Conservation (phyloP, 2,113 vertebrate species). For the Platichthys stellatus region DNA sequence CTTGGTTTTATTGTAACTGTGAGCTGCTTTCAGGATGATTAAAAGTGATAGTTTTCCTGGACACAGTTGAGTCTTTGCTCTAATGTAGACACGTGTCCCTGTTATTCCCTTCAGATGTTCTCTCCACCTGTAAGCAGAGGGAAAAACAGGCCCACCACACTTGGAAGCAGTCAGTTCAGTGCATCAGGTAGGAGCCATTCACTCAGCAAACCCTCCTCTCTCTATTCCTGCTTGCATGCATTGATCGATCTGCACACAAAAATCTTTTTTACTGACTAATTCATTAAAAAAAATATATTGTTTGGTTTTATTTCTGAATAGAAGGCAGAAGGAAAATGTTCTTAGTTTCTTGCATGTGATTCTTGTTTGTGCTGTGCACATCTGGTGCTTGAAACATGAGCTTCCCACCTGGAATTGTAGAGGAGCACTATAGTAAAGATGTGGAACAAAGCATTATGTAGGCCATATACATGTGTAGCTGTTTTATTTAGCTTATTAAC, state of each 20-base stretch:
- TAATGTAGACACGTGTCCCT: constrained; percentile 19
- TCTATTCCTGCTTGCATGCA: constrained; percentile 24
- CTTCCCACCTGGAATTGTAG: constrained; percentile 62
- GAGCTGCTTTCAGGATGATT: neutral
- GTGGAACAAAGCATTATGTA: constrained; percentile 49
- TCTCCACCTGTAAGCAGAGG: constrained; percentile 98
- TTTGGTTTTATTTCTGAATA: constrained; percentile 38
- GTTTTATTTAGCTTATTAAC: constrained; percentile 45
- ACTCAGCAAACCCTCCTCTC: neutral
- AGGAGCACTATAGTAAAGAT: constrained; percentile 41
- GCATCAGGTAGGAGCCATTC: constrained; percentile 90
- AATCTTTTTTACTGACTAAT: constrained; percentile 18
- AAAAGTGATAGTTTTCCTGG: constrained; percentile 1
- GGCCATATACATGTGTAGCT: constrained; percentile 34
- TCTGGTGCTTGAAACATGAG: constrained; percentile 62
- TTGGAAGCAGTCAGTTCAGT: constrained; percentile 98
- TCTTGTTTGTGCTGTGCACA: constrained; percentile 48
- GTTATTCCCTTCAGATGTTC: constrained; percentile 89
- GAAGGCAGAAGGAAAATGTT: constrained; percentile 23
- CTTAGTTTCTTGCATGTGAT: constrained; percentile 43
- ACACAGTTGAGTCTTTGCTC: neutral
- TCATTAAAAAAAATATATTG: neutral
- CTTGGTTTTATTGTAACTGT: neutral
- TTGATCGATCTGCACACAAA: constrained; percentile 14
- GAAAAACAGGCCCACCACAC: constrained; percentile 95